Conservation (phyloP, 35 echinoderm and acorn worm species). For the Holothuria glaberrima region DNA sequence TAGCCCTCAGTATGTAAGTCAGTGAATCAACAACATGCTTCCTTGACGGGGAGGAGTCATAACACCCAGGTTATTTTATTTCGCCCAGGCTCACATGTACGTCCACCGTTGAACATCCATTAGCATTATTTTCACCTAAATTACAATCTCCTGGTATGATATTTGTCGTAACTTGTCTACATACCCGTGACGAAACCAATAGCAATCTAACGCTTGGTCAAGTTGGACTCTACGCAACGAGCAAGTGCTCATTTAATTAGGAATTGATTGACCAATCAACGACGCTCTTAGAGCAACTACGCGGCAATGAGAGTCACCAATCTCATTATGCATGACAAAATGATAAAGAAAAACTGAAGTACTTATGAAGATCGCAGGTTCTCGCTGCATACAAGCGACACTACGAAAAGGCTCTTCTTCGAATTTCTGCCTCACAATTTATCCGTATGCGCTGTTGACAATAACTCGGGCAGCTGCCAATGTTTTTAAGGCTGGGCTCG, state of each 20-base stretch:
- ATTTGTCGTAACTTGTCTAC: not conserved
- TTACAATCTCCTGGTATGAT: not conserved
- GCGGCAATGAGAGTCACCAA: not conserved
- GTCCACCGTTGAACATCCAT: not conserved
- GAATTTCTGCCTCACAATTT: not conserved
- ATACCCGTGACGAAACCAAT: not conserved
- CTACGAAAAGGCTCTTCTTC: not conserved
- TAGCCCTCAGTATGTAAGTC: too few relatives aligned
- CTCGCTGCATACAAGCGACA: slow-evolving; percentile 17
- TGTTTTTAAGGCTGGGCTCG: slow-evolving; percentile 30
- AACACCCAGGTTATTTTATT: too few relatives aligned
- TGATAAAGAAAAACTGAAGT: not conserved
- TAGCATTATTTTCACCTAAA: slow-evolving; percentile 33
- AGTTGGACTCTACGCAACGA: not conserved
- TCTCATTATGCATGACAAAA: slow-evolving; percentile 33
- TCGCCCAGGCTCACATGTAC: too few relatives aligned
- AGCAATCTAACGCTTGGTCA: not conserved
- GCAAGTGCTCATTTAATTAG: slow-evolving; percentile 43
- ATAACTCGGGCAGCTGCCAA: slow-evolving; percentile 24
- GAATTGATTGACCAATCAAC: slow-evolving; percentile 39
- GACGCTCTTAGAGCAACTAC: not conserved
- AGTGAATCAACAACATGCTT: too few relatives aligned
- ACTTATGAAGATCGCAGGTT: slow-evolving; percentile 29
- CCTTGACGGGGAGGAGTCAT: too few relatives aligned
- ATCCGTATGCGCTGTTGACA: slow-evolving; percentile 11